Conservation (phyloP, 2,888 invertebrate species). For the Meiosimyza decipiens region DNA sequence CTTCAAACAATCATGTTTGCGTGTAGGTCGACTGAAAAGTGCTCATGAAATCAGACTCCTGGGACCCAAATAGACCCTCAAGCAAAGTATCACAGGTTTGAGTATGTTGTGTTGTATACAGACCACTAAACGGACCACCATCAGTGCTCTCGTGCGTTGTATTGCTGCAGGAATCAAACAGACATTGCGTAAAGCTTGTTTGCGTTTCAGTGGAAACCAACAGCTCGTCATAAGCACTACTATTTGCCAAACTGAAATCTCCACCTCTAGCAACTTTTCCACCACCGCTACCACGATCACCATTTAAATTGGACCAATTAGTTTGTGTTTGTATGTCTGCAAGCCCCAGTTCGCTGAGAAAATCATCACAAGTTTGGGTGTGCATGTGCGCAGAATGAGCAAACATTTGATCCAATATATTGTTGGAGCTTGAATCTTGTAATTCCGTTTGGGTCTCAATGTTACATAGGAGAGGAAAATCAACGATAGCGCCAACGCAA, state of each 20-base stretch:
- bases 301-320: conserved; percentile 61
- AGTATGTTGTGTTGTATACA: conserved; percentile 61
- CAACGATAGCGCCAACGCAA: conserved; percentile 38
- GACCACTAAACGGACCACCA: conserved; percentile 46
- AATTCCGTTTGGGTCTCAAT: conserved; percentile 73
- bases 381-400: conserved; percentile 46
- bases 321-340: conserved; percentile 76
- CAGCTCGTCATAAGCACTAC: conserved; percentile 67
- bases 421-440: conserved; percentile 52
- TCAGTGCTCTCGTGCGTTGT: conserved; percentile 38
- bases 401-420: conserved; percentile 43
- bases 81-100: conserved; percentile 63
- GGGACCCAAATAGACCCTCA: conserved; percentile 57
- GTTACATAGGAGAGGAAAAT: conserved; percentile 65
- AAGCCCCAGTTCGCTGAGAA: conserved; percentile 70
- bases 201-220: conserved; percentile 73
- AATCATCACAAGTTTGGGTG: conserved; percentile 69
- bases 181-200: conserved; percentile 64
- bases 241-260: conserved; percentile 40
- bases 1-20: conserved; percentile 63
- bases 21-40: conserved; percentile 62
- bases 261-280: conserved; percentile 11
- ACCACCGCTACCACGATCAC: conserved; percentile 32
- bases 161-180: conserved; percentile 49
- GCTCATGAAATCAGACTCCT: conserved; percentile 57